These are phyloP conservation scores for Saturnia pavonia DNA, from an alignment of 2,888 invertebrate species.

Conservation along the genomic window DNA sequence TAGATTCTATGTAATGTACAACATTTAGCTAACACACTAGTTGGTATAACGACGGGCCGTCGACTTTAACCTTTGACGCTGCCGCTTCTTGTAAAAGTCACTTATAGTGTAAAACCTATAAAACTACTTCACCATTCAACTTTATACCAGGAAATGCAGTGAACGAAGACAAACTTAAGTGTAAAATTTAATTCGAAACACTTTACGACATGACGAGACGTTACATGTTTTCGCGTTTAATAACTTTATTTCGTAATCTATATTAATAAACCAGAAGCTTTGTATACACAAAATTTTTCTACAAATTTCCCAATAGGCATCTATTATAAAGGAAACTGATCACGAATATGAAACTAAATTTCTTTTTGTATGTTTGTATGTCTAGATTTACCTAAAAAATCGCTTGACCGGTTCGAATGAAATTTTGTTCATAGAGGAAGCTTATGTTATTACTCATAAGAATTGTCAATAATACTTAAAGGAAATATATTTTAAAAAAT, in stretches of 20 bases:
- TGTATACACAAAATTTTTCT: neutral
- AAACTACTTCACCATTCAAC: slow-evolving; percentile 5
- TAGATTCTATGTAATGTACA: neutral
- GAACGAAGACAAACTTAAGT: neutral
- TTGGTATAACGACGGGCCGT: neutral
- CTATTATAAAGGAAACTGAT: too few relatives aligned
- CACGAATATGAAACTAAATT: too few relatives aligned
- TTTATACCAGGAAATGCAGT: slow-evolving; percentile 10
- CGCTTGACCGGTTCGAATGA: too few relatives aligned
- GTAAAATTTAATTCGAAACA: neutral
- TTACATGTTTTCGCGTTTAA: neutral
- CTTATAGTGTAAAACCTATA: slow-evolving; percentile 6
- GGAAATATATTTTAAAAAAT: too few relatives aligned
- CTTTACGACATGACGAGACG: neutral
- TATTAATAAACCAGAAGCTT: too few relatives aligned
- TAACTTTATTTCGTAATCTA: neutral
- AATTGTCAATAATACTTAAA: too few relatives aligned
- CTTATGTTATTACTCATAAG: too few relatives aligned
- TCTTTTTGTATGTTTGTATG: too few relatives aligned
- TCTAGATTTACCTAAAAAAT: too few relatives aligned
- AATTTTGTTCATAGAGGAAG: too few relatives aligned
- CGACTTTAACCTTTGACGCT: slow-evolving; percentile 8
- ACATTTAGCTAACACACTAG: neutral
- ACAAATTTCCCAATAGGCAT: too few relatives aligned
- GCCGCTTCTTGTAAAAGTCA: neutral